A percentile compares a stretch with the other conserved stretches of the same genome.
These are phyloP conservation scores for Danaus melanippus DNA, from an alignment of 1,140 invertebrate genomes.

Conservation along the genomic window DNA sequence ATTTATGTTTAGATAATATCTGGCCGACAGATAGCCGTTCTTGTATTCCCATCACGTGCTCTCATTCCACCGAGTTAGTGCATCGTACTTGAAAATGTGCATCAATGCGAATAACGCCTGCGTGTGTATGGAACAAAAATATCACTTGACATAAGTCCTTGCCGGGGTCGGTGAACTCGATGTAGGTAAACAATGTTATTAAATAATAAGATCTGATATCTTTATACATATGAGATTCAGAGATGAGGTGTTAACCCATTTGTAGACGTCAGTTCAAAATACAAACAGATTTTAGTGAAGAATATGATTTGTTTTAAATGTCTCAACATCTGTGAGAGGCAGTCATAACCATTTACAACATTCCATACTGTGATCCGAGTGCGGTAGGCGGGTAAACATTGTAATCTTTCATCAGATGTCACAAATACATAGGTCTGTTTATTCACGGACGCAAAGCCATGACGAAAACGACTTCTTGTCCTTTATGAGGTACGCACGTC, in stretches of 20 bases:
- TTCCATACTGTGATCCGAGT: slow-evolving; percentile 13
- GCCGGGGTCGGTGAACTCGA: slow-evolving; percentile 49
- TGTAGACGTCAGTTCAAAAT: neutral
- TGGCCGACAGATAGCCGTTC: slow-evolving; percentile 34
- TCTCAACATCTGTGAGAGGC: slow-evolving; percentile 19
- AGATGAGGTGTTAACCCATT: neutral
- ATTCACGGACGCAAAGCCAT: slow-evolving; percentile 33
- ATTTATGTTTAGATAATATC: slow-evolving; percentile 55
- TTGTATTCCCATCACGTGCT: slow-evolving; percentile 55
- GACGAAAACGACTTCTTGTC: slow-evolving; percentile 41
- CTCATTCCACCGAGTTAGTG: slow-evolving; percentile 54
- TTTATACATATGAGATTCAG: neutral
- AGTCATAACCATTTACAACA: slow-evolving; percentile 23
- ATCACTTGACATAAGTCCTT: slow-evolving; percentile 43
- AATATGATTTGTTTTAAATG: no score
- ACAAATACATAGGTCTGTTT: slow-evolving; percentile 44
- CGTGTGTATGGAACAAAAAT: slow-evolving; percentile 41
- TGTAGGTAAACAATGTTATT: slow-evolving; percentile 49
- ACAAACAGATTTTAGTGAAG: slow-evolving; percentile 1
- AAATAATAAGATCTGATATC: slow-evolving; percentile 35
- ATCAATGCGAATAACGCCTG: slow-evolving; percentile 29
- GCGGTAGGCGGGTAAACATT: slow-evolving; percentile 38
- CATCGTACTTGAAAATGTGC: slow-evolving; percentile 57
- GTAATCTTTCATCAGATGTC: slow-evolving; percentile 59
- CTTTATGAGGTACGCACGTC: slow-evolving; percentile 32